A percentile compares a stretch with the other conserved stretches of the same genome.
phyloP scores from a whole-genome alignment of 2,888 invertebrate species.

The Monopis laevigella region DNA sequence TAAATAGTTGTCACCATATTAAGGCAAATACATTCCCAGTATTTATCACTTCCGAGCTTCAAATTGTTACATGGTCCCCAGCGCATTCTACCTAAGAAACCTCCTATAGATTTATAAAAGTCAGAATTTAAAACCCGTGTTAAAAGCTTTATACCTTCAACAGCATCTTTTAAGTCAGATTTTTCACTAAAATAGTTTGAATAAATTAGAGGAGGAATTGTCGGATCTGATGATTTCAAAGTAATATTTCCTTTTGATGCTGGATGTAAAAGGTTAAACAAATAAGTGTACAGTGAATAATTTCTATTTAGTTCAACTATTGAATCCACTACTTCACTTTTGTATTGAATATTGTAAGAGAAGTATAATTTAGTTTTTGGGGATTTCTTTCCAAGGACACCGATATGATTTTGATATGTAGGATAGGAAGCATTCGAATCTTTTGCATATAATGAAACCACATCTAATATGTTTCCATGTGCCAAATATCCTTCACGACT shows the following conservation, averaged over 20 bases:
- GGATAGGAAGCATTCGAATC: conserved; percentile 32
- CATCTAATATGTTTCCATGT: conserved; percentile 63
- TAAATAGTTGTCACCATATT: conserved; percentile 64
- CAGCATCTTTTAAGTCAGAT: conserved; percentile 49
- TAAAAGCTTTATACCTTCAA: conserved; percentile 31
- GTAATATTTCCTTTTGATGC: conserved; percentile 62
- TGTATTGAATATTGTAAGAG: conserved; percentile 21
- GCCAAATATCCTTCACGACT: conserved; percentile 58
- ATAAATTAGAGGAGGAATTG: conserved; percentile 67
- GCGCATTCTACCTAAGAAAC: conserved; percentile 28
- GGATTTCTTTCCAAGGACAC: conserved; percentile 33
- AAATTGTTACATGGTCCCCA: conserved; percentile 30
- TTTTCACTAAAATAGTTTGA: conserved; percentile 70
- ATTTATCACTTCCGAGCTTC: conserved; percentile 28
- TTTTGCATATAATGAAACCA: conserved; percentile 66
- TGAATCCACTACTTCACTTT: conserved; percentile 26
- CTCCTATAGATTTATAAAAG: conserved; percentile 32
- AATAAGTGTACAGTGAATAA: conserved; percentile 32
- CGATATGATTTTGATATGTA: conserved; percentile 33
- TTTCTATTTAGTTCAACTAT: conserved; percentile 29
- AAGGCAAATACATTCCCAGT: conserved; percentile 43
- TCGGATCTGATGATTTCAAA: conserved; percentile 63
- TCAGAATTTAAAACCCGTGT: conserved; percentile 29
- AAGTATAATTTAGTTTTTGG: conserved; percentile 36
- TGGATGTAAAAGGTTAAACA: conserved; percentile 50